Conservation (phyloP, 2,113 vertebrate species). For the Elephas maximus region DNA sequence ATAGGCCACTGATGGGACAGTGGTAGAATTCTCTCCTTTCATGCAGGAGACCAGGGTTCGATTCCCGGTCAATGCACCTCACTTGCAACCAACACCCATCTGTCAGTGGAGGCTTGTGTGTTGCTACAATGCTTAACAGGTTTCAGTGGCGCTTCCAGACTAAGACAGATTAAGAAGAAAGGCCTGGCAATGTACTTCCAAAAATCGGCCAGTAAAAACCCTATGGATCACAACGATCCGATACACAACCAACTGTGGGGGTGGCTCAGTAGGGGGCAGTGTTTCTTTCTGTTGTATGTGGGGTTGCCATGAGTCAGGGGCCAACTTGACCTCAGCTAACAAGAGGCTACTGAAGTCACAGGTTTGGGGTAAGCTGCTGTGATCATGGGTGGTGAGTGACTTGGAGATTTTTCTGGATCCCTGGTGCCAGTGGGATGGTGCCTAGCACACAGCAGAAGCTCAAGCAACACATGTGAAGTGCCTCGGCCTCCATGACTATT, state of each 20-base stretch:
- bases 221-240: background rate
- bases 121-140: background rate
- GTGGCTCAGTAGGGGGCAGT: background rate
- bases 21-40: background rate
- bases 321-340: background rate
- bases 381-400: background rate
- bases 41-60: background rate
- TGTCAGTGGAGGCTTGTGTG: background rate
- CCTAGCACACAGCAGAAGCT: background rate
- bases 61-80: background rate
- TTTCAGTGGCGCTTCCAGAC: background rate
- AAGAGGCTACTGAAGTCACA: background rate
- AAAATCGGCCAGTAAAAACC: background rate
- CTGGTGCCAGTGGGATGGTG: background rate
- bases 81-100: background rate
- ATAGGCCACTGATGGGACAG: background rate
- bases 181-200: background rate
- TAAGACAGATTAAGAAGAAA: background rate
- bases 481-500: accelerated
- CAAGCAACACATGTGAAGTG: accelerated
- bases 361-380: background rate
- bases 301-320: background rate
- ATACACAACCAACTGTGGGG: background rate
- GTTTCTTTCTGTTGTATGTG: background rate
- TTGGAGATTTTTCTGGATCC: background rate